These are phyloP conservation scores for Hassar affinis DNA, from an alignment of 2,113 vertebrate species.

Conservation along the genomic window DNA sequence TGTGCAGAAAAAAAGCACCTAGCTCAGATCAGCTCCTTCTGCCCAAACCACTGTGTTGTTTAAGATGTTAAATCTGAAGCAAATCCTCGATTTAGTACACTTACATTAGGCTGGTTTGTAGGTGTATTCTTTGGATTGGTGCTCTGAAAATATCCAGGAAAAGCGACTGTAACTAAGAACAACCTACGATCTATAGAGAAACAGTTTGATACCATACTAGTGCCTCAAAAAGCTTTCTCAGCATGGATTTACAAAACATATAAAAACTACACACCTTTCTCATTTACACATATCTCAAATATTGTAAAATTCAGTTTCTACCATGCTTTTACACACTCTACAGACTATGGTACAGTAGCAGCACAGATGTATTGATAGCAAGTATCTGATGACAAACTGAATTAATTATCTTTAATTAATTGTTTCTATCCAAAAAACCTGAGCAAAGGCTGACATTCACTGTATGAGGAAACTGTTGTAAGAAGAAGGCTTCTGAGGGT, in stretches of 20 bases:
- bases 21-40: neutral
- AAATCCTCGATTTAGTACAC: neutral
- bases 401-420: neutral
- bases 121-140: neutral
- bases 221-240: neutral
- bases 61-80: neutral
- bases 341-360: neutral
- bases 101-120: neutral
- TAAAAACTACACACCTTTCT: neutral
- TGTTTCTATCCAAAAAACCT: neutral
- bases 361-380: neutral
- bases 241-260: no score
- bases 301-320: neutral
- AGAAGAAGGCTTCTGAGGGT: neutral
- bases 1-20: neutral
- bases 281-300: neutral
- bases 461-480: neutral
- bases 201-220: neutral
- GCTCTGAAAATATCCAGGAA: neutral
- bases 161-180: neutral
- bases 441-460: neutral
- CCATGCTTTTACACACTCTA: no score
- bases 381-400: neutral
- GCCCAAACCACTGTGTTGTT: neutral
- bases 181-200: neutral